Evolutionary conservation across 2,797 vertebrate genomes (phyloP), one percentile per base, ranked within the genome.

Genomic region (Meriones psammophilus): DNA sequence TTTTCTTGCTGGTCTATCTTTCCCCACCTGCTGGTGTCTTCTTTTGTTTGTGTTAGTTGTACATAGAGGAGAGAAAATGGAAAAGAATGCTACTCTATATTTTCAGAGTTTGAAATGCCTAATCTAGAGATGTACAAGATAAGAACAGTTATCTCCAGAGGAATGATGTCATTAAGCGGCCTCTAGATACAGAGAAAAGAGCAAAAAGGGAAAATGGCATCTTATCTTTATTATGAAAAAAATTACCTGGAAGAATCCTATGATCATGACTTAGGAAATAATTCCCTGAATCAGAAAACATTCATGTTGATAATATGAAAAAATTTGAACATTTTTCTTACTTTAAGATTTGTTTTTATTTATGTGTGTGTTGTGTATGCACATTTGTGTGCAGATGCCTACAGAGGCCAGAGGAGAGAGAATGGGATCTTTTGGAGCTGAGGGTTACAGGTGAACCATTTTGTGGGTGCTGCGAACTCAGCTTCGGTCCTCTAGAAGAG

Each of bases 81-180:
- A 58, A 88, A 77, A 58, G 9, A 64, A 56, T 74, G 94, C 17
- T 92, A 80, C 3, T 92, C 33, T 5, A 60, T 89, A 42, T 85
- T 93, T 4, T 77, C 64, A 68, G 62, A 92, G 76, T 56, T 78
- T 8, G 73, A 88, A 95, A 24, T 88, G n/a, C 77, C 28, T 54
- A 36, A 86, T 83, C 77, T 89, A 90, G 71, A 92, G 80, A 88
- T 78, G 92, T 84, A 93, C 78, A 87, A 78, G 83, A 64, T n/a
- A 8, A 42, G 62, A 28, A 81, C 2, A 28, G 92, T 88, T 84
- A 26, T 30, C 66, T 89, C 92, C 62, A 79, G 79, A 76, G 54
- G 22, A 88, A 60, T 93, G 28, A 69, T 64, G 71, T 79, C 7
- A 79, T 85, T 71, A 93, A 91, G 8, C 64, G 88, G 73, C 58